These are phyloP conservation scores for Ecliptopera silaceata DNA, from an alignment of 2,888 invertebrate genomes.

Conservation along the genomic window DNA sequence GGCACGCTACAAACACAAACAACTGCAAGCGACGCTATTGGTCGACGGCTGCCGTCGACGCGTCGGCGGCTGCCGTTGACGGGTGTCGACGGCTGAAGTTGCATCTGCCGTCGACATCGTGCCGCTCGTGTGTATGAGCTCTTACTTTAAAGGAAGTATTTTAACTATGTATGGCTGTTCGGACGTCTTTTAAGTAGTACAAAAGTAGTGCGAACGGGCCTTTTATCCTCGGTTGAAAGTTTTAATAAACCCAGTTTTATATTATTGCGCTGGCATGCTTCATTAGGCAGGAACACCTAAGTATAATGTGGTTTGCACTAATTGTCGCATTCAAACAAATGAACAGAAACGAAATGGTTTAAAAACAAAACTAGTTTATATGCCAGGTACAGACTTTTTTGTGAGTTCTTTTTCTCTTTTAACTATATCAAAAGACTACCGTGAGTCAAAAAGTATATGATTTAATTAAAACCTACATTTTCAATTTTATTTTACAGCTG, in stretches of 20 bases:
- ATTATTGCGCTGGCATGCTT: not conserved
- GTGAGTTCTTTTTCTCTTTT: not conserved
- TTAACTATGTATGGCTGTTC: slow-evolving; percentile 38
- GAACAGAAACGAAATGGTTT: not conserved
- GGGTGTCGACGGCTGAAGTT: too few relatives aligned
- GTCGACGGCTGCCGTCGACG: too few relatives aligned
- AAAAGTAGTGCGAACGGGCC: slow-evolving; percentile 27
- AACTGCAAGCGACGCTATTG: too few relatives aligned
- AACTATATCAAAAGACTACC: not conserved
- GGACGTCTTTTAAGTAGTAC: slow-evolving; percentile 32
- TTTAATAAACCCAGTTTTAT: slow-evolving; percentile 29
- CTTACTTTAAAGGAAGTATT: slow-evolving; percentile 61
- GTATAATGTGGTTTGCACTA: not conserved
- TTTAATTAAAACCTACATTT: not conserved
- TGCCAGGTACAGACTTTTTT: too few relatives aligned
- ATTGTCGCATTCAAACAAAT: not conserved
- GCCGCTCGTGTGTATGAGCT: too few relatives aligned
- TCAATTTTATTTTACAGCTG: not conserved
- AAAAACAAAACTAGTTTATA: not conserved
- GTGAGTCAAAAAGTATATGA: not conserved
- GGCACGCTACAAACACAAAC: too few relatives aligned
- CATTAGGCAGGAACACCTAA: not conserved
- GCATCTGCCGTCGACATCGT: too few relatives aligned
- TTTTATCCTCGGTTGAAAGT: slow-evolving; percentile 26
- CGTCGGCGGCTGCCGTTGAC: too few relatives aligned